These are phyloP conservation scores for Collichthys lucidus DNA, from an alignment of 2,113 vertebrate species.

Conservation along the genomic window DNA sequence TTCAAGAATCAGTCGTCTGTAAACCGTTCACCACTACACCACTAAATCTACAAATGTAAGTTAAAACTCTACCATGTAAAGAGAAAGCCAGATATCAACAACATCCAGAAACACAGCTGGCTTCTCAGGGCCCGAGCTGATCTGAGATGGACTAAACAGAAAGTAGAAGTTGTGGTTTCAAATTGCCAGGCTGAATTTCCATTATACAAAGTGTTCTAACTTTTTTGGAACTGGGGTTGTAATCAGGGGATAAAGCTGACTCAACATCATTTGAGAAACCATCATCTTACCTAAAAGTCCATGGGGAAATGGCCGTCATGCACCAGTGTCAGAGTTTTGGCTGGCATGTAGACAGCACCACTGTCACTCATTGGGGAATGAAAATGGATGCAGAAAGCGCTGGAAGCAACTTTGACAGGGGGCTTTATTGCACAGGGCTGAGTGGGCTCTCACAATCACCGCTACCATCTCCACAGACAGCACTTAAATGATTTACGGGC, in stretches of 20 bases:
- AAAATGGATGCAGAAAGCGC: not conserved
- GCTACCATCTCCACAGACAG: not conserved
- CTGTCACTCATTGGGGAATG: not conserved
- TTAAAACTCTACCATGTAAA: too few relatives aligned
- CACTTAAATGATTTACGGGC: not conserved
- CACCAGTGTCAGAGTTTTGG: not conserved
- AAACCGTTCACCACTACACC: too few relatives aligned
- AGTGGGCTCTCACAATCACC: not conserved
- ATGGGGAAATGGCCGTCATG: not conserved
- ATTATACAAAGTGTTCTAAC: too few relatives aligned
- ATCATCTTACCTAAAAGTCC: not conserved
- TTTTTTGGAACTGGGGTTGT: too few relatives aligned
- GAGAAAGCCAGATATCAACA: too few relatives aligned
- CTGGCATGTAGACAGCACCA: not conserved
- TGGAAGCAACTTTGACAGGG: not conserved
- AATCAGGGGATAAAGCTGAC: not conserved
- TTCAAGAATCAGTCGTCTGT: too few relatives aligned
- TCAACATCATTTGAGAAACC: not conserved
- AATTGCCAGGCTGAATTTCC: too few relatives aligned
- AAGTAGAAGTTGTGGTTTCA: too few relatives aligned
- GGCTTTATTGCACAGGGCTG: slow-evolving; percentile 1
- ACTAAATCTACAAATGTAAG: too few relatives aligned
- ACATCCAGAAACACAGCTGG: too few relatives aligned
- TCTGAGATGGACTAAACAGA: too few relatives aligned
- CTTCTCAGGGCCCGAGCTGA: too few relatives aligned